Evolutionary conservation across 2,888 invertebrate genomes (phyloP), one percentile per base, ranked within the genome.

Genomic region (Eubasilissa splendida): DNA sequence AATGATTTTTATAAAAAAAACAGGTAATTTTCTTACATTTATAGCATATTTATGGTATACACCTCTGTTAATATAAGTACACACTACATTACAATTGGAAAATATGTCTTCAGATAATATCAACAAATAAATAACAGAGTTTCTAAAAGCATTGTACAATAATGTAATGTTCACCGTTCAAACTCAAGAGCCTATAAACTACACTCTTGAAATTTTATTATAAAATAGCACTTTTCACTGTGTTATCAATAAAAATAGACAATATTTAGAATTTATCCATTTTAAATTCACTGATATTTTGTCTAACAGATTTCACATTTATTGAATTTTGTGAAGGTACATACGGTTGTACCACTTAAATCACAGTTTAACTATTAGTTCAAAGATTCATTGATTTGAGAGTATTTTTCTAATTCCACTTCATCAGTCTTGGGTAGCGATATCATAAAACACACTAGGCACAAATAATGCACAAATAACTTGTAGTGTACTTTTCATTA

Each of bases 341-440:
- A 54, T 31, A 10, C n/a, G 50, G 68, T 11, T 53, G 71, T 71
- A 71, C 71, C 22, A 53, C 3, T 31, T 54, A 50, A 68, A 71
- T 71, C 71, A 71, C 71, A 71, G 71, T 71, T 56, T 53, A 71
- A 14, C 33, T 22, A 53, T 71, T 71, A 14, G 53, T 71, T 12
- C 14, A 71, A 53, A 54, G 31, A 33, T 54, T 71, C 22, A 22
- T 71, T 71, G 31, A 42, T 42, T 76, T 53, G 33, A 31, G 78
- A 78, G 78, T 78, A 78, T 79, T 74, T 42, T 68, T 59, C n/a
- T 77, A 59, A 50, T 11, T 70, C 42, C 70, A 78, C 52, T n/a
- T 78, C 22, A 74, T 74, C 79, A 79, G 79, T 79, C 79, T 79
- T 79, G 52, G 12, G 59, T 74, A 50, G 65, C 31, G 66, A 79